A percentile compares a stretch with the other conserved stretches of the same genome.
These are phyloP conservation scores for Trinectes maculatus DNA, from an alignment of 2,113 vertebrate species.

Conservation along the genomic window DNA sequence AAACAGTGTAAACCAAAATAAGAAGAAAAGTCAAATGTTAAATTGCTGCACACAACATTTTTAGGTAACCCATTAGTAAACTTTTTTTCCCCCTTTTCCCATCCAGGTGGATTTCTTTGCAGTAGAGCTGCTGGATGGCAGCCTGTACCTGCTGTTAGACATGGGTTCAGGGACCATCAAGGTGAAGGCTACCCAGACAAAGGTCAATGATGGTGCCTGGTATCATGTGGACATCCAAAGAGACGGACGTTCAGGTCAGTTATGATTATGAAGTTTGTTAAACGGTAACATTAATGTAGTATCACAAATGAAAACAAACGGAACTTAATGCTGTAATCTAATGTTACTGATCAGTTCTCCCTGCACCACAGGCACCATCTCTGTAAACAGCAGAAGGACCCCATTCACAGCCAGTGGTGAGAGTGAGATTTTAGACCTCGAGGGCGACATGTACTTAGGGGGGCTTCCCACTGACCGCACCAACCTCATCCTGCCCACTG, in stretches of 20 bases:
- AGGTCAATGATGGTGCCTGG: constrained; percentile 98
- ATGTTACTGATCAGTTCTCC: background rate
- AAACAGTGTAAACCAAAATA: too few relatives aligned
- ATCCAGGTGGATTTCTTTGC: constrained; percentile 96
- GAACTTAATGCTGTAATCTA: background rate
- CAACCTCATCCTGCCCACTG: constrained; percentile 94
- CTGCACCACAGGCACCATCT: constrained; percentile 90
- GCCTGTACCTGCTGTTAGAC: constrained; percentile 94
- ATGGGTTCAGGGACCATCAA: constrained; percentile 99
- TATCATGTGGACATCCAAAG: constrained; percentile 99
- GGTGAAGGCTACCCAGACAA: constrained; percentile 97
- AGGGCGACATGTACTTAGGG: constrained; percentile 97
- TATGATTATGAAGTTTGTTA: background rate
- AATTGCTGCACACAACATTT: too few relatives aligned
- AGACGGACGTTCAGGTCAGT: constrained; percentile 94
- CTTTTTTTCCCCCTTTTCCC: background rate
- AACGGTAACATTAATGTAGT: too few relatives aligned
- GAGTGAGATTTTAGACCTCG: constrained; percentile 96
- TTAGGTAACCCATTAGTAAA: background rate
- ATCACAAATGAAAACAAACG: background rate
- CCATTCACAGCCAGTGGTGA: constrained; percentile 97
- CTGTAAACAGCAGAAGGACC: constrained; percentile 95
- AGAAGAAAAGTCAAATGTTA: too few relatives aligned
- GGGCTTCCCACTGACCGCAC: constrained; percentile 92
- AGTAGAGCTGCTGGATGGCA: constrained; percentile 95